Base-by-base conservation (phyloP, 2,888 invertebrate species). In the Halictus quadricinctus region DNA sequence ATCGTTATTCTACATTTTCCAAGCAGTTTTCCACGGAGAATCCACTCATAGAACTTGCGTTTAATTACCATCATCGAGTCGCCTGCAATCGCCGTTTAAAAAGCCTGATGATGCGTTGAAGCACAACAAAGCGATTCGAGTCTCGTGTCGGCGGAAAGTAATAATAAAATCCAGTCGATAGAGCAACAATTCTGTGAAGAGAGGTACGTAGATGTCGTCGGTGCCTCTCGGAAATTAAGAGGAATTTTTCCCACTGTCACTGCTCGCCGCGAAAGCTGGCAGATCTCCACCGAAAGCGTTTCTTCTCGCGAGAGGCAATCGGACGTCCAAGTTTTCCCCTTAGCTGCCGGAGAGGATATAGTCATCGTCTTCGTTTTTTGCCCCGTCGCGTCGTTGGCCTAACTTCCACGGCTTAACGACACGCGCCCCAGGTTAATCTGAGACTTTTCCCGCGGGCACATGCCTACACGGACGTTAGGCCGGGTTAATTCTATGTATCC, bases 401-500 rank as follows among this genome's bases (percentile, higher is more conserved):
- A 64, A 64, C 64, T 64, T 69, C 21, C 21, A 18, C 69, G 69
- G 21, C 69, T 41, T 69, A 69, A 69, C 69, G 69, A 69, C 69
- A 69, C 41, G 36, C 69, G 69, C 41, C 12, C 36, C 36, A n/a
- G 69, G 21, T 41, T 69, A 69, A 41, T 69, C 69, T 21, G 21
- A 69, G 69, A 69, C 21, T 69, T 69, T 69, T 69, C 69, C 36
- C 7, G 7, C 43, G 72, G 25, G 48, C 29, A 1, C 18, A 46
- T 46, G 46, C 6, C n/a, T 41, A n/a, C n/a, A 1, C 15, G 46
- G 25, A 46, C 46, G 72, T 72, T 69, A 69, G 21, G 36, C 73
- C 60, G n/a, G 73, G 74, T 72, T 87, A 69, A 81, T 84, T 87
- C 75, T 64, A 84, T 81, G 78, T 80, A 84, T 82, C 73, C 78